phyloP scores from a whole-genome alignment of 2,888 invertebrate genomes.

The Caenorhabditis japonica region DNA sequence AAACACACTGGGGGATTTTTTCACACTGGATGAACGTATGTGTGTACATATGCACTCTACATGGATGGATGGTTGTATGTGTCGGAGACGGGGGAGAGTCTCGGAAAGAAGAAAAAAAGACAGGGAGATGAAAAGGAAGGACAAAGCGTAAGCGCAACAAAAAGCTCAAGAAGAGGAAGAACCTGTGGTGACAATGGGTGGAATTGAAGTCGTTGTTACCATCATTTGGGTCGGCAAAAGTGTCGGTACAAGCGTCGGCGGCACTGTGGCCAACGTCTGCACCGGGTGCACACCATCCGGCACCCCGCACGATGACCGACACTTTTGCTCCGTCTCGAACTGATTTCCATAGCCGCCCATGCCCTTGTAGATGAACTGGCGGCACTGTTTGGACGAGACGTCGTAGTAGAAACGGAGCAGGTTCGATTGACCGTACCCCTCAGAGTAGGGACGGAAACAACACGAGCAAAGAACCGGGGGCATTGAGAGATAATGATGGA shows the following conservation, averaged over 20 bases:
- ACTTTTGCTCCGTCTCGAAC: constrained; percentile 69
- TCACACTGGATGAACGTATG: too few species aligned
- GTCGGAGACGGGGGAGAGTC: too few species aligned
- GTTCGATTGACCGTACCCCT: constrained; percentile 66
- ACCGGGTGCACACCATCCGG: not conserved
- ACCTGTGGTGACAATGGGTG: constrained; percentile 17
- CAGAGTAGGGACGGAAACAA: constrained; percentile 67
- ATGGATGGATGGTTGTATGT: too few species aligned
- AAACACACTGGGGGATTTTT: not conserved
- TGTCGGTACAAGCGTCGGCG: constrained; percentile 12
- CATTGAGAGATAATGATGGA: constrained; percentile 41
- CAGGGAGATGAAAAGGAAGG: too few species aligned
- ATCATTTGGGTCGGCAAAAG: not conserved
- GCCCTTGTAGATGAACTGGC: constrained; percentile 70
- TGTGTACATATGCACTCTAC: too few species aligned
- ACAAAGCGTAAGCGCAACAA: not conserved
- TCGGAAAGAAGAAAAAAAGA: too few species aligned
- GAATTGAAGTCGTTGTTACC: constrained; percentile 13
- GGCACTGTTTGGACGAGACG: constrained; percentile 59
- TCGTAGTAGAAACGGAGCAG: constrained; percentile 71
- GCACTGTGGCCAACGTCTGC: constrained; percentile 18
- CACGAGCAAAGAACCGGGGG: constrained; percentile 52
- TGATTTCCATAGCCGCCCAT: constrained; percentile 67
- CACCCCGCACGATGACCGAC: constrained; percentile 49
- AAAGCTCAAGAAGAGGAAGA: constrained; percentile 1